These are phyloP conservation scores for Gambelia wislizenii DNA, from an alignment of 2,797 vertebrate species.

Conservation along the genomic window DNA sequence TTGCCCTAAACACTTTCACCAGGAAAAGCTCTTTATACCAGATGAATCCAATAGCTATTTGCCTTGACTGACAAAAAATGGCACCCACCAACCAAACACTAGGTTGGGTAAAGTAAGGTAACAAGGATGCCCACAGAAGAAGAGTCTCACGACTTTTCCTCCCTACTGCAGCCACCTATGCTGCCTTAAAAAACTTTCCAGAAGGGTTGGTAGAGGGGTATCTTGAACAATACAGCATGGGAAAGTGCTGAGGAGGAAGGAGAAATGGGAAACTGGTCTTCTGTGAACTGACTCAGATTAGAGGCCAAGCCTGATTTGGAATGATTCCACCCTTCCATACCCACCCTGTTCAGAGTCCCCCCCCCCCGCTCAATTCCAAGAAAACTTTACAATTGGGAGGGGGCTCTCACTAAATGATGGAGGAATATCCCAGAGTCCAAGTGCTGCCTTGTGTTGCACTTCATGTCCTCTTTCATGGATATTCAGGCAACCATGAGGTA, in stretches of 20 bases:
- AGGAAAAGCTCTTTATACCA: background rate
- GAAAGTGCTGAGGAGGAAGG: background rate
- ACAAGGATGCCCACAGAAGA: background rate
- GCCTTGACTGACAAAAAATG: background rate
- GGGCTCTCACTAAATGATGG: background rate
- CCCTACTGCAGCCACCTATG: background rate
- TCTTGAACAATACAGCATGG: background rate
- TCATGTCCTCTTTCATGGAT: background rate
- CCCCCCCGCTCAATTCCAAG: background rate
- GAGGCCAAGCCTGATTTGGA: background rate
- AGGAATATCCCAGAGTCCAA: background rate
- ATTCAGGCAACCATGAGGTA: background rate
- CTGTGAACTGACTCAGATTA: background rate
- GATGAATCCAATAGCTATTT: background rate
- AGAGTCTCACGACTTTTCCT: background rate
- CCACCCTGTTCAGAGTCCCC: background rate
- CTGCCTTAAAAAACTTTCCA: background rate
- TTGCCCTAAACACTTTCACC: background rate
- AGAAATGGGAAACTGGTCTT: background rate
- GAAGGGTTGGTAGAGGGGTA: background rate
- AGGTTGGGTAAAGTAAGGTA: background rate
- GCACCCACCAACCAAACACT: background rate
- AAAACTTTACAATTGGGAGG: background rate
- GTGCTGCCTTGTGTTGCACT: background rate
- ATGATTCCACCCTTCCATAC: background rate